Evolutionary conservation across 2,888 invertebrate genomes (phyloP).

Genomic region (Drepanosiphum platanoidis): DNA sequence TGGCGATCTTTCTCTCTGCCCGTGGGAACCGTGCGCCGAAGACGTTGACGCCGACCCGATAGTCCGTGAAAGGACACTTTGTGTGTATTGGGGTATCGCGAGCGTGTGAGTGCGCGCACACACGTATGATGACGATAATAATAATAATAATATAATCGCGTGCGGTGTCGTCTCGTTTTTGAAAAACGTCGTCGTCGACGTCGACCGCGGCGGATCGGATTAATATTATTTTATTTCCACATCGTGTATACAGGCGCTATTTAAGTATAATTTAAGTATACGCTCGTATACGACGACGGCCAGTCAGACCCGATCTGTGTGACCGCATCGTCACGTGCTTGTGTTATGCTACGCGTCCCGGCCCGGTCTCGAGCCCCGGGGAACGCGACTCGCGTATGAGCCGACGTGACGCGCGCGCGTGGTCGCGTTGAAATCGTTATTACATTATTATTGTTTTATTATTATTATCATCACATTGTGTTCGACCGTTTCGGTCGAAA

Average conservation of each 20-base stretch:
- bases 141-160: background rate
- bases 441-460: no score
- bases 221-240: background rate
- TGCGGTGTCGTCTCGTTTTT: background rate
- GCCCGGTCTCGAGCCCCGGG: background rate
- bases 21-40: conserved; percentile 24
- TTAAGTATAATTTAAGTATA: no score
- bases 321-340: background rate
- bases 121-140: background rate
- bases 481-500: background rate
- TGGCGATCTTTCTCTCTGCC: conserved; percentile 13
- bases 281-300: background rate
- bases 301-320: background rate
- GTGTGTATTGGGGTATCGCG: background rate
- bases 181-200: background rate
- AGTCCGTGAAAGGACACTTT: conserved; percentile 26
- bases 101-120: background rate
- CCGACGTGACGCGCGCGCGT: no score
- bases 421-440: no score
- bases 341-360: background rate
- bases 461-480: background rate
- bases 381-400: background rate
- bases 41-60: background rate
- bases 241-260: background rate
- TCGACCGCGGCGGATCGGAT: background rate